A percentile compares a stretch with the other conserved stretches of the same genome.
These are phyloP conservation scores for Actinernus sp. DNA, from an alignment of 92 coral and sea anemone species.

Conservation along the genomic window DNA sequence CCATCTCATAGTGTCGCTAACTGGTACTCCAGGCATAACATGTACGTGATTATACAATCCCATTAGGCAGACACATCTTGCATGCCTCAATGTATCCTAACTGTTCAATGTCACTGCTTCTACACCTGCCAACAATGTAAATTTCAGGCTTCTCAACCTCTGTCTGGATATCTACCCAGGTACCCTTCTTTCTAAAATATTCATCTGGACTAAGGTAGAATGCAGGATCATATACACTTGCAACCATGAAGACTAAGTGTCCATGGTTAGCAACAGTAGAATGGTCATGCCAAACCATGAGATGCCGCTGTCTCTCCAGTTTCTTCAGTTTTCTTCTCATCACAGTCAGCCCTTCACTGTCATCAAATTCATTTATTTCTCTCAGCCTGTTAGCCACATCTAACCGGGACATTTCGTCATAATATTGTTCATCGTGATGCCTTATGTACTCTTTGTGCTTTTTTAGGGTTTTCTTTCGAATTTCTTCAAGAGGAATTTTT, in stretches of 20 bases:
- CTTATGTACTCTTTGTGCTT: slow-evolving; percentile 28
- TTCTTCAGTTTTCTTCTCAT: slow-evolving; percentile 45
- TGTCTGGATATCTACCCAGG: slow-evolving; percentile 32
- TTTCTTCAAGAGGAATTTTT: slow-evolving; percentile 42
- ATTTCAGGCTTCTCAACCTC: slow-evolving; percentile 29
- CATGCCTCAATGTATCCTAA: slow-evolving; percentile 19
- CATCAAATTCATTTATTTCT: slow-evolving; percentile 33
- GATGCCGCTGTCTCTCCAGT: slow-evolving; percentile 35
- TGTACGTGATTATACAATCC: neutral
- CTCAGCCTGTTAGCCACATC: slow-evolving; percentile 4
- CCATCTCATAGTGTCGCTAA: slow-evolving; percentile 41
- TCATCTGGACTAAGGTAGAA: slow-evolving; percentile 32
- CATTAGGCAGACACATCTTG: slow-evolving; percentile 24
- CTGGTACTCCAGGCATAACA: neutral
- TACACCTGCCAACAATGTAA: slow-evolving; percentile 5
- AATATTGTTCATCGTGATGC: slow-evolving; percentile 29
- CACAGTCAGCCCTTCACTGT: slow-evolving; percentile 25
- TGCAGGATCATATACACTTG: no score
- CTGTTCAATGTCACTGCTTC: slow-evolving; percentile 25
- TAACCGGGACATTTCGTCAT: slow-evolving; percentile 37
- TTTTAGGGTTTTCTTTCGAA: slow-evolving; percentile 14
- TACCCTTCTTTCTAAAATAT: slow-evolving; percentile 20
- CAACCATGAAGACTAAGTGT: slow-evolving; percentile 61
- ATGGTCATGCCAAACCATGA: slow-evolving; percentile 69
- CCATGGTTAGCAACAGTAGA: slow-evolving; percentile 68